Base-by-base conservation (phyloP, 2,888 invertebrate genomes). In the Chironomus riparius region DNA sequence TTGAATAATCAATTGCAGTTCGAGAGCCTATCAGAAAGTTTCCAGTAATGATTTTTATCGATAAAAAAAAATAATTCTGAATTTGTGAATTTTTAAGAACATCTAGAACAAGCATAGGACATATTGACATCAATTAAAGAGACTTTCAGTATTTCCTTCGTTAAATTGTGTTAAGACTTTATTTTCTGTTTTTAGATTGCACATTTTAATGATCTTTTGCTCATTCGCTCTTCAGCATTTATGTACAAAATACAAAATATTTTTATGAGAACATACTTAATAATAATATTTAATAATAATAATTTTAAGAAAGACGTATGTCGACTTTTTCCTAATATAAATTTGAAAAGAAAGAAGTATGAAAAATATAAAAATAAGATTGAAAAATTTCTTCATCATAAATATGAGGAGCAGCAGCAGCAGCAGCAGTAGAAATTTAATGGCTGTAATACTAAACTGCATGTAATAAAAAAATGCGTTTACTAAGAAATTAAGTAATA, bases 361-460 rank as follows among this genome's bases (percentile, higher is more conserved):
- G 13, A 38, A 38, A 38, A 38, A 38, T 38, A 38, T 38, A 38
- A 38, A 38, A 38, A 38, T 38, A 38, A 38, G 38, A 38, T 38
- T 38, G 38, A 38, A 38, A 38, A 38, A 38, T 38, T 38, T 38
- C 38, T 38, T 38, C 18, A 18, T 56, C 0, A 56, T 56, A 56
- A 18, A 18, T 56, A 18, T 56, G n/a, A 18, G n/a, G 56, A 56
- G 18, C 56, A 56, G 18, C 50, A 48, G 13, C 50, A 48, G 13
- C 50, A 56, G 56, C 56, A 38, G 10, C 56, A 56, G 56, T 56
- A 56, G 56, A 56, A 56, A 56, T 68, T 68, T 28, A 68, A 68
- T 68, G 68, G 68, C 15, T 68, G 68, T 70, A 70, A 70, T 22
- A 22, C 48, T 70, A 70, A 70, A 70, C 70, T 70, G 70, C 70